A percentile compares a stretch with the other conserved stretches of the same genome.
These are phyloP conservation scores for Astur gentilis DNA, from an alignment of 2,113 vertebrate species.

Conservation along the genomic window DNA sequence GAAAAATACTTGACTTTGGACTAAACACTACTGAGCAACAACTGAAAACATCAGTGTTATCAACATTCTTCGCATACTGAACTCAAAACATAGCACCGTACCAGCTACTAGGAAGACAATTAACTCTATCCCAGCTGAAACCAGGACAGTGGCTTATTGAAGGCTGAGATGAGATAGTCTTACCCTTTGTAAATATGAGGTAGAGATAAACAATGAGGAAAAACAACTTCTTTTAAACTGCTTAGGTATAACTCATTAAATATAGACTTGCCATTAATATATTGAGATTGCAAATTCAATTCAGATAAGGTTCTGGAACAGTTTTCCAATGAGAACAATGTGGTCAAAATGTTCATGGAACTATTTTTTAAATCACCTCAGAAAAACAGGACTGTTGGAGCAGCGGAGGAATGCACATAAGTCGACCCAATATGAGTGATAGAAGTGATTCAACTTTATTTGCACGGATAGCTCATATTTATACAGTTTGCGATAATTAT, in stretches of 20 bases:
- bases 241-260: neutral
- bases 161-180: neutral
- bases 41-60: too few species aligned
- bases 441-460: too few species aligned
- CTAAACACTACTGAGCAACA: too few species aligned
- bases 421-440: too few species aligned
- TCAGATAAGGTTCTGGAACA: neutral
- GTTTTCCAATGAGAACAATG: neutral
- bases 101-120: too few species aligned
- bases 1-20: too few species aligned
- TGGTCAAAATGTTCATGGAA: neutral
- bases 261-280: neutral
- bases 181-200: neutral
- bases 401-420: too few species aligned
- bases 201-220: neutral
- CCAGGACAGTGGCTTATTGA: neutral
- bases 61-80: too few species aligned
- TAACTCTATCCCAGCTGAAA: too few species aligned
- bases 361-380: neutral
- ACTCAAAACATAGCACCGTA: too few species aligned
- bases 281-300: neutral
- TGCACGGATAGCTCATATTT: too few species aligned
- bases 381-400: neutral
- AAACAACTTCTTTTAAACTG: neutral
- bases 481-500: too few species aligned